Base-by-base conservation (phyloP, 2,888 invertebrate species). In the Panopea generosa region DNA sequence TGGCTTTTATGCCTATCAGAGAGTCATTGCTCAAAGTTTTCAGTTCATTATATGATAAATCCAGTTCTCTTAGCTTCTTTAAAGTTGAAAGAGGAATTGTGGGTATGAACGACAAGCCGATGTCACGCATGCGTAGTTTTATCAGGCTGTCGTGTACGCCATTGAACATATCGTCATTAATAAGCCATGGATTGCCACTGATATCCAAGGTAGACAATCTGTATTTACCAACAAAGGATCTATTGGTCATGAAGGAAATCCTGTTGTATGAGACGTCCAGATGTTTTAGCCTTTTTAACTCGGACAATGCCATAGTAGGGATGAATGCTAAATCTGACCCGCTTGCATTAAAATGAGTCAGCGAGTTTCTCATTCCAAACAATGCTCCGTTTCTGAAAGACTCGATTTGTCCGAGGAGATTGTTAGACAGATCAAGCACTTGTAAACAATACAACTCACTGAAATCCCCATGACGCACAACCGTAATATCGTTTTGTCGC, bases 181-280 rank as follows among this genome's bases (percentile, higher is more conserved):
- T 53, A 11, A 75, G 33, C 72, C 63, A 75, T 1, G 74, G 71
- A 53, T 81, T 81, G 3, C 57, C 71, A 47, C 81, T 72, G 16
- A 81, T 81, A 57, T 81, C 77, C 14, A 81, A 55, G n/a, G 47
- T 63, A 26, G 59, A 57, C 3, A 81, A 53, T 6, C 52, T 52
- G 45, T 77, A 80, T 24, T 67, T 40, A 9, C 80, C 80, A 9
- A 33, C 33, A 24, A 80, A 80, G 6, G 80, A 76, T 14, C 22
- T 29, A 29, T 74, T 80, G 11, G 29, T 75, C 68, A 75, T 69
- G n/a, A 68, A 55, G 11, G 62, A 62, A 6, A 80, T 76, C 38
- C 49, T 66, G 49, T 80, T 80, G 4, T 67, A 20, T n/a, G 80
- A 80, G 20, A 80, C 47, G 63, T 80, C 80, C n/a, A 80, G 40